Evolutionary conservation across 2,797 vertebrate species (phyloP), one percentile per base, ranked within the genome.

Genomic region (Taenioides sp.): DNA sequence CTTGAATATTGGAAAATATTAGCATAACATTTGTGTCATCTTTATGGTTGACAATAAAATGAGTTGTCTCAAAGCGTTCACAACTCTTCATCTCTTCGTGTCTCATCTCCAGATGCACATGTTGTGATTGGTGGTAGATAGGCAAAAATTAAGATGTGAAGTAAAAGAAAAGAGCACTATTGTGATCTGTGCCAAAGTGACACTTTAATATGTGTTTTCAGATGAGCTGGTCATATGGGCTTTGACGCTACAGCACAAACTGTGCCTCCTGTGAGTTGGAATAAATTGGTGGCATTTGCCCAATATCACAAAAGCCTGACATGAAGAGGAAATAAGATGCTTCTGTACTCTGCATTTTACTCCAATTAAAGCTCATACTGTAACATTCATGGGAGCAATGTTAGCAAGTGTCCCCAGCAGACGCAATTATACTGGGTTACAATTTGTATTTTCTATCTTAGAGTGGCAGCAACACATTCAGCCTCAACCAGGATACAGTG

Each of bases 381-480:
- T 75, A 50, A 66, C 73, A 17, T 75, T 80, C 63, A 22, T 18
- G 27, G 49, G 12, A n/a, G 50, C 66, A 17, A 60, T 22, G 74
- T 73, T 77, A 77, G 76, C 76, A 80, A 69, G 67, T 17, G 57
- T 58, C 18, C 2, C 77, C 89, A 80, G 86, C 78, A 83, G 78
- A 75, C 66, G 74, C 88, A 83, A 88, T 84, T 77, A 84, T 74
- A 72, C 67, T 23, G 65, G 62, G 74, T 72, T 82, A 81, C 61
- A 68, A 71, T 84, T 74, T 80, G 70, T 50, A 71, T 52, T 16
- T 59, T 69, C 73, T 68, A 22, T 27, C 69, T 31, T 34, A n/a
- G 74, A 81, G 70, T 64, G n/a, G 70, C 69, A 80, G 76, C 64
- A 77, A 77, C 50, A 2, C 31, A 63, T 47, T 54, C 63, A 60